A percentile compares a stretch with the other conserved stretches of the same genome.
phyloP scores from a whole-genome alignment of 2,888 invertebrate species.

The Lordiphosa andalusiaca region DNA sequence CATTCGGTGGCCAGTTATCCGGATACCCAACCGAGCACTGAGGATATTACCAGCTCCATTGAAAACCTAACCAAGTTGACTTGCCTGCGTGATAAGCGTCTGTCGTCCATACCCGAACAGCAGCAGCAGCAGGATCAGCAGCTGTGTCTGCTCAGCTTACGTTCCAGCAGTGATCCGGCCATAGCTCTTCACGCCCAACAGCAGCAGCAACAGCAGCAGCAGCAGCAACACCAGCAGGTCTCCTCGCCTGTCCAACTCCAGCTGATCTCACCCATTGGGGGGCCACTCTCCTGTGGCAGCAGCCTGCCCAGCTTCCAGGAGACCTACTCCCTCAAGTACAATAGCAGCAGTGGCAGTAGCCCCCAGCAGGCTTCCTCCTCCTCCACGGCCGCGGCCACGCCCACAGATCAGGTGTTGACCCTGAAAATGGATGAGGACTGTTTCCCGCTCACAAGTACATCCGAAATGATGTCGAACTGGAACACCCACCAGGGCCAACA shows the following conservation, averaged over 20 bases:
- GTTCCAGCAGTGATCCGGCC: slow-evolving; percentile 80
- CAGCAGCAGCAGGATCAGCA: slow-evolving; percentile 72
- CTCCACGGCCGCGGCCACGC: slow-evolving; percentile 46
- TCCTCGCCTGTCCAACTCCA: slow-evolving; percentile 39
- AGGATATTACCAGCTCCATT: slow-evolving; percentile 62
- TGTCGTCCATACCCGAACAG: slow-evolving; percentile 78
- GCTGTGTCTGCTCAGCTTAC: slow-evolving; percentile 75
- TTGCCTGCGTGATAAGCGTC: slow-evolving; percentile 75
- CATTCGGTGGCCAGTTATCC: slow-evolving; percentile 52
- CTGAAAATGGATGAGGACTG: slow-evolving; percentile 94
- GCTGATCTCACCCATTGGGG: slow-evolving; percentile 69
- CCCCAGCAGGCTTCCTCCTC: slow-evolving; percentile 53
- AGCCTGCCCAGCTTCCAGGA: slow-evolving; percentile 93
- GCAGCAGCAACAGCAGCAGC: slow-evolving; percentile 48
- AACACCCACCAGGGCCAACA: slow-evolving; percentile 43
- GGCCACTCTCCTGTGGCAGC: slow-evolving; percentile 81
- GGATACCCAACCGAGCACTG: slow-evolving; percentile 41
- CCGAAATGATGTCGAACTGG: slow-evolving; percentile 54
- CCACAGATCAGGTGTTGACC: slow-evolving; percentile 81
- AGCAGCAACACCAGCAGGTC: slow-evolving; percentile 47
- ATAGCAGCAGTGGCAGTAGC: slow-evolving; percentile 77
- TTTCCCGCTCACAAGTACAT: slow-evolving; percentile 83
- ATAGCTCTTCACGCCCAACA: slow-evolving; percentile 77
- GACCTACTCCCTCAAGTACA: slow-evolving; percentile 90
- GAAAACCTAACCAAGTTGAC: slow-evolving; percentile 78